Conservation (phyloP, 1,140 invertebrate genomes). For the Hylaeus anthracinus region DNA sequence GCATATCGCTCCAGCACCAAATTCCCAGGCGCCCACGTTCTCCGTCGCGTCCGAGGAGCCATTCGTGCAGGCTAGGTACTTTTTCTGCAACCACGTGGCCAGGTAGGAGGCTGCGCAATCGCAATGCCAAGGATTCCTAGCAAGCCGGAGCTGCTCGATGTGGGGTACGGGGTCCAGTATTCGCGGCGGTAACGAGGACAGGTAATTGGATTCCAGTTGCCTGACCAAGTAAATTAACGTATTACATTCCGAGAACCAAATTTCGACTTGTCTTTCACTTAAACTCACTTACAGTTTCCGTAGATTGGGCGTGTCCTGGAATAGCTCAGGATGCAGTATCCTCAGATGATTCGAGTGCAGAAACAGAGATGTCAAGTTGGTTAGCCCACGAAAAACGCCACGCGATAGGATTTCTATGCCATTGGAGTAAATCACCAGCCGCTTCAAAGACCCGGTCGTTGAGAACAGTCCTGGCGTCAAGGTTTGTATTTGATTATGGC, state of each 20-base stretch:
- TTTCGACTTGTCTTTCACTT: slow-evolving; percentile 29
- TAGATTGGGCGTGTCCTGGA: slow-evolving; percentile 76
- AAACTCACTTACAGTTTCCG: slow-evolving; percentile 70
- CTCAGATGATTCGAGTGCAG: slow-evolving; percentile 84
- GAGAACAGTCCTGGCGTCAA: slow-evolving; percentile 81
- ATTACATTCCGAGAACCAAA: too few species aligned
- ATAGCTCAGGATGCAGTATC: slow-evolving; percentile 79
- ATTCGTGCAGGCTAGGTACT: slow-evolving; percentile 65
- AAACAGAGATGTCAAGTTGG: slow-evolving; percentile 82
- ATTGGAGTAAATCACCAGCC: slow-evolving; percentile 84
- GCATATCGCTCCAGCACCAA: slow-evolving; percentile 86
- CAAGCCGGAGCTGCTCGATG: slow-evolving; percentile 87
- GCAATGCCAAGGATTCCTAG: slow-evolving; percentile 93
- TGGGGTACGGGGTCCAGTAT: slow-evolving; percentile 85
- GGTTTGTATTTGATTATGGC: slow-evolving; percentile 82
- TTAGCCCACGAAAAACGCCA: slow-evolving; percentile 81
- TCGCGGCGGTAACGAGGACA: slow-evolving; percentile 86
- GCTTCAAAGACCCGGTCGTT: slow-evolving; percentile 76
- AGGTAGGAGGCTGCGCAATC: slow-evolving; percentile 91
- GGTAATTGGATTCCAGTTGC: slow-evolving; percentile 90
- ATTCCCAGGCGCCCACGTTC: slow-evolving; percentile 79
- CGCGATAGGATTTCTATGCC: slow-evolving; percentile 81
- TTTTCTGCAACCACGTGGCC: slow-evolving; percentile 82
- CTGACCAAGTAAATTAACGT: slow-evolving; percentile 74
- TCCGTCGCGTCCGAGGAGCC: slow-evolving; percentile 23